Evolutionary conservation across 2,888 invertebrate genomes (phyloP), one percentile per base, ranked within the genome.

Genomic region (Nowickia ferox): DNA sequence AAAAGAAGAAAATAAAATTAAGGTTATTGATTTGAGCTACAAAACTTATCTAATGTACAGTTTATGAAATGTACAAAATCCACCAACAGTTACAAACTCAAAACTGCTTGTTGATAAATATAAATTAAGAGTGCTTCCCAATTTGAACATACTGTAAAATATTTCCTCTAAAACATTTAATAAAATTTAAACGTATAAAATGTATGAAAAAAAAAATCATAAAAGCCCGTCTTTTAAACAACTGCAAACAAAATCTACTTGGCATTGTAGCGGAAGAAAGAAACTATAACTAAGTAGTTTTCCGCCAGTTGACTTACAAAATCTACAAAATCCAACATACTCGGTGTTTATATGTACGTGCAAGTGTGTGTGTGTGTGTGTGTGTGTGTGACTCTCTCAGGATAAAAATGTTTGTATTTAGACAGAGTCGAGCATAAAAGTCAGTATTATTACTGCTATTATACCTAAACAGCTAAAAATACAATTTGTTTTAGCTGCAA

Each of bases 251-350:
- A 82, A 86, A 80, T 83, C 22, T 61, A 66, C 65, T 86, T 86
- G 86, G 71, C 83, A 86, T 53, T 79, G 75, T 48, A 80, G 79
- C 79, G 86, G 83, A 83, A 83, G 76, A 72, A 79, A 71, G 66
- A 55, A 81, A 68, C 44, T 79, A 77, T 83, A 86, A 86, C 71
- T 71, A 86, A 86, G 86, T 86, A 86, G 53, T 86, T 86, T 86
- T 86, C 75, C 83, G 83, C 83, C 40, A 76, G 79, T 83, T 86
- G 83, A 77, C 84, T 79, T 53, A 42, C 17, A 77, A 77, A 81
- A 48, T 71, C 66, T 76, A 76, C 68, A 61, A 74, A 68, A 81
- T 68, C 76, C 65, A 78, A 42, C 48, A 61, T 71, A 66, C 22
- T 40, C 61, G 44, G n/a, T 38, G 57, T 17, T 38, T 42, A 48